phyloP scores from a whole-genome alignment of 2,888 invertebrate genomes.

The Silvanus unidentatus region DNA sequence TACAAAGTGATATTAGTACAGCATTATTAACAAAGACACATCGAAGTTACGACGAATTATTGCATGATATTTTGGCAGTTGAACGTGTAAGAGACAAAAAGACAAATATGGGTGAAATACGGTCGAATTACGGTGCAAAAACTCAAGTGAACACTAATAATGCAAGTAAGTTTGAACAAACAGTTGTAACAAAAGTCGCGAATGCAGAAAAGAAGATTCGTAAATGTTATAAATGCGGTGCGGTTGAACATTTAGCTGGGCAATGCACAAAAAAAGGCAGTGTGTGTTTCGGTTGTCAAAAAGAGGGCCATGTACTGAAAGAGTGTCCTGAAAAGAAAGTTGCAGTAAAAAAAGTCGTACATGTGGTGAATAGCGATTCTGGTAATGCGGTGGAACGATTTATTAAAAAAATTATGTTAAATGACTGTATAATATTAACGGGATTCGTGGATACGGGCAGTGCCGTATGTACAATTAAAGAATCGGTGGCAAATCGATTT shows the following conservation, averaged over 20 bases:
- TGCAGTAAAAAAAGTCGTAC: background rate
- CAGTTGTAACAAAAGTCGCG: too few species aligned
- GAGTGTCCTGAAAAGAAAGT: background rate
- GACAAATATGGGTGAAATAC: background rate
- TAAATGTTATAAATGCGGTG: background rate
- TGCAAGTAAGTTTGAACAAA: background rate
- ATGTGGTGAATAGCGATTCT: background rate
- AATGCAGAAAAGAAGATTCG: too few species aligned
- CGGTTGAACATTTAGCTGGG: background rate
- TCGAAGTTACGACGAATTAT: background rate
- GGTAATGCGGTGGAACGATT: background rate
- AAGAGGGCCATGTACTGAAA: background rate
- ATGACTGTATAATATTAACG: background rate
- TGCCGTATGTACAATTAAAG: conserved; percentile 2
- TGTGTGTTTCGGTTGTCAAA: background rate
- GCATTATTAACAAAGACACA: background rate
- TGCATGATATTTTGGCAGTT: background rate
- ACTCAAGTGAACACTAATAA: background rate
- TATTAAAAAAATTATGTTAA: background rate
- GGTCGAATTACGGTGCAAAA: background rate
- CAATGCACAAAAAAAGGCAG: background rate
- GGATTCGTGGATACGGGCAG: conserved; percentile 2
- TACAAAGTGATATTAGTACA: background rate
- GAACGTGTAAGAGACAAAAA: too few species aligned
- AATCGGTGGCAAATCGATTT: background rate